Base-by-base conservation (phyloP, 1,140 invertebrate genomes). In the Cydia splendana region DNA sequence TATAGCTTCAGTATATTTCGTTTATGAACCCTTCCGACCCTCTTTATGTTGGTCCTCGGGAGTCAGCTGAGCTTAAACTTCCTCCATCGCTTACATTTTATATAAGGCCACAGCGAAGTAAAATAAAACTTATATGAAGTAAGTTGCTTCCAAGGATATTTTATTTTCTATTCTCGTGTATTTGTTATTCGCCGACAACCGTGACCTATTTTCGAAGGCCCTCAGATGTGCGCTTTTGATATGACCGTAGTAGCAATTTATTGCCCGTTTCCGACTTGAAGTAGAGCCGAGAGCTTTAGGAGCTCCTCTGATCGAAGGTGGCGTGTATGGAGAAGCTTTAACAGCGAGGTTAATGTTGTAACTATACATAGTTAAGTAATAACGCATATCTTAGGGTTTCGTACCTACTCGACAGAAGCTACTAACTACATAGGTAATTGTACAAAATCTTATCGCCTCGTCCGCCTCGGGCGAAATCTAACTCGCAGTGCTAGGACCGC, bases 161-260 rank as follows among this genome's bases (percentile, higher is more conserved):
- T 71, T 71, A 65, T 69, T 65, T 34, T 57, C 65, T 34, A 28
- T 77, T 77, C 75, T 73, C 57, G 62, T 42, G 48, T 38, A 77
- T 75, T 77, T 74, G 76, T 69, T 67, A 77, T 75, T 42, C 34
- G 75, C 48, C 67, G 73, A 30, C 78, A 78, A 75, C 83, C 83
- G 75, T 85, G 83, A 85, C 83, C 83, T 75, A 85, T 80, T 81
- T 83, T 69, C 53, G 51, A 75, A 77, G 78, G 81, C 81, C 77
- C 80, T 85, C 79, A 74, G 81, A 83, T 85, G 80, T 81, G 75
- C 71, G 75, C 79, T 78, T 81, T 76, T 82, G 81, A 83, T 80
- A 83, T 74, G 79, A 74, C 57, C 30, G 67, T 51, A 57, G 67
- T 51, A 57, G 28, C 24, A 80, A 80, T 80, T 78, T 77, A 80